Conservation (phyloP, 2,113 vertebrate species). For the Zosterops japonicus region DNA sequence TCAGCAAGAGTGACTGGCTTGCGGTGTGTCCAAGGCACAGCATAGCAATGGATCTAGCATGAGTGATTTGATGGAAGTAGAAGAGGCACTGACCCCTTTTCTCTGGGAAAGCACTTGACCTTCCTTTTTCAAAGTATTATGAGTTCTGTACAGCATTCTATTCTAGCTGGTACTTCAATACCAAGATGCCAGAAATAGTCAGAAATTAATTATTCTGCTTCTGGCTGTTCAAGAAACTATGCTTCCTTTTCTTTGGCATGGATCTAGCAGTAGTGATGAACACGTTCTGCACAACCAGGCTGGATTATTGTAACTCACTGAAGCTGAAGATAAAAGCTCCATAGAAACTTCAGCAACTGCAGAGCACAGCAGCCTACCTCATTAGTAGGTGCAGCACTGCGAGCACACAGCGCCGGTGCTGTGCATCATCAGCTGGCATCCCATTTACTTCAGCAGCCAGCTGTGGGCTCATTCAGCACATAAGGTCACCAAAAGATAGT, state of each 20-base stretch:
- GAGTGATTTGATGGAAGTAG: neutral
- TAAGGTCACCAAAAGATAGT: neutral
- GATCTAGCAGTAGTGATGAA: neutral
- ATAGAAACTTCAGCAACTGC: neutral
- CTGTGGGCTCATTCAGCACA: neutral
- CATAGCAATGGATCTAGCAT: neutral
- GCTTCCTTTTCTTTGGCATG: neutral
- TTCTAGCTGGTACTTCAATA: neutral
- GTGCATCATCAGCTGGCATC: slow-evolving; percentile 11
- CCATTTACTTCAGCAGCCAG: neutral
- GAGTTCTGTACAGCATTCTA: neutral
- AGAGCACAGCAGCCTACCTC: slow-evolving; percentile 30
- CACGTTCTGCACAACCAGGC: neutral
- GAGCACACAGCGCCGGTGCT: neutral
- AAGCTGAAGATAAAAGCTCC: slow-evolving; percentile 50
- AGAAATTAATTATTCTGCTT: slow-evolving; percentile 34
- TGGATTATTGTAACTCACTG: slow-evolving; percentile 24
- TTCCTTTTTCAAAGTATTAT: neutral
- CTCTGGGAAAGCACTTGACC: neutral
- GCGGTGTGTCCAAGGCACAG: neutral
- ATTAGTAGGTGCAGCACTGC: neutral
- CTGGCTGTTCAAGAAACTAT: neutral
- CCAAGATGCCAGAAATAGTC: neutral
- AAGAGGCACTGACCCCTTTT: neutral
- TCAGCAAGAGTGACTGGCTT: neutral